Evolutionary conservation across 1,140 invertebrate genomes (phyloP).

Genomic region (Lucilia cuprina): DNA sequence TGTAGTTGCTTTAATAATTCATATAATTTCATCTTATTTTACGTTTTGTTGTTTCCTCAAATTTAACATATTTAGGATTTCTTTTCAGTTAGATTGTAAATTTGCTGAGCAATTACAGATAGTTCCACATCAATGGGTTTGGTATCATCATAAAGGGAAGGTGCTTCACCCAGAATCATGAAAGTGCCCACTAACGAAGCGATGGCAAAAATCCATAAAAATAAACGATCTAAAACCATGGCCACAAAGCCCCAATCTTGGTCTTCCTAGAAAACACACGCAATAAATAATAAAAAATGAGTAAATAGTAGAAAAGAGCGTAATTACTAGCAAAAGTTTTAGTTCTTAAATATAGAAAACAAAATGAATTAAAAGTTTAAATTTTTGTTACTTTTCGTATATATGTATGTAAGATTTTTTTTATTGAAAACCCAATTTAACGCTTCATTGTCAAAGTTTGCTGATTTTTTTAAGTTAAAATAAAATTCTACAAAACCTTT

Average conservation of each 20-base stretch:
- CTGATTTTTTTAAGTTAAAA: not conserved
- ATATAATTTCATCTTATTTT: not conserved
- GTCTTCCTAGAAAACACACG: slow-evolving; percentile 75
- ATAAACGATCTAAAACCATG: slow-evolving; percentile 97
- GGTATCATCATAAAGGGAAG: slow-evolving; percentile 87
- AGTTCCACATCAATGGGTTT: slow-evolving; percentile 88
- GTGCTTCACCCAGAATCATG: slow-evolving; percentile 87
- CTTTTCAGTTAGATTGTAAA: slow-evolving; percentile 62
- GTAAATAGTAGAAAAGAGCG: not conserved
- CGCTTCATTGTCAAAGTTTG: not conserved
- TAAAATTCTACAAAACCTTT: not conserved
- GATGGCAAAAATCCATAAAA: slow-evolving; percentile 95
- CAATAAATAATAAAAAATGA: not conserved
- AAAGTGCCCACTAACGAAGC: slow-evolving; percentile 90
- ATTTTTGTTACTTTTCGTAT: too few relatives aligned
- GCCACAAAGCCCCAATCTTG: slow-evolving; percentile 99
- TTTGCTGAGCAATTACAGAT: slow-evolving; percentile 81
- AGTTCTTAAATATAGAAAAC: too few relatives aligned
- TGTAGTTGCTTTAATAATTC: not conserved
- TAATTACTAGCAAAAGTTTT: too few relatives aligned
- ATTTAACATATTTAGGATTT: slow-evolving; percentile 46
- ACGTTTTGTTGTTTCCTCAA: not conserved
- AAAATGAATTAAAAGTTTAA: too few relatives aligned
- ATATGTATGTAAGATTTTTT: not conserved
- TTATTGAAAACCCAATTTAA: not conserved